These are phyloP conservation scores for Nematostella vectensis DNA, from an alignment of 92 coral and sea anemone species.

Conservation along the genomic window DNA sequence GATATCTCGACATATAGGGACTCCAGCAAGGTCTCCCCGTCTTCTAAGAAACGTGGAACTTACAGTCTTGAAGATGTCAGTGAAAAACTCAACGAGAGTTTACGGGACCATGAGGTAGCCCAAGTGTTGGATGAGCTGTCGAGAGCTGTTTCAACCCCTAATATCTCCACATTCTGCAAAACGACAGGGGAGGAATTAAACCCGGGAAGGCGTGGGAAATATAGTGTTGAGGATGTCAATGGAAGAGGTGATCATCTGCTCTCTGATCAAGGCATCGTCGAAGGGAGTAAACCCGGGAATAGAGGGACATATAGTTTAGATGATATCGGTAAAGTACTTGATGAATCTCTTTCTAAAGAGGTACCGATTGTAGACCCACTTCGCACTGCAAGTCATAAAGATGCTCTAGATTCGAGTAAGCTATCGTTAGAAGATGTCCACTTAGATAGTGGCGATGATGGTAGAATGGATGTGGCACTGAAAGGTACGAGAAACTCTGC, in stretches of 20 bases:
- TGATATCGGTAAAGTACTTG: slow-evolving; percentile 23
- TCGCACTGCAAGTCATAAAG: no score
- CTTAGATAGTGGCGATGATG: background rate
- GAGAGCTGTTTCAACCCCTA: background rate
- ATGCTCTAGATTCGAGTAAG: slow-evolving; percentile 4
- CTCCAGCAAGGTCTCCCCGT: background rate
- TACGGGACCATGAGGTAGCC: no score
- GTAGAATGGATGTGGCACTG: background rate
- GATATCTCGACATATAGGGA: background rate
- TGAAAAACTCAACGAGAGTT: no score
- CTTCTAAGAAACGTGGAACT: background rate
- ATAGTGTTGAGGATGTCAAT: background rate
- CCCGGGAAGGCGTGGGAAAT: background rate
- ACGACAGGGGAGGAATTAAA: background rate
- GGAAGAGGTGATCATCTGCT: no score
- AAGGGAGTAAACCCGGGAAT: no score
- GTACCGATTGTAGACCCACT: slow-evolving; percentile 2
- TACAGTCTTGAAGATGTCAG: background rate
- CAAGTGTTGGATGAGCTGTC: background rate
- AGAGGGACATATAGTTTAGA: slow-evolving; percentile 49
- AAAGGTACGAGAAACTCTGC: background rate
- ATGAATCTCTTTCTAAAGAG: background rate
- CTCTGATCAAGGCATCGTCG: no score
- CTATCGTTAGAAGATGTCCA: background rate
- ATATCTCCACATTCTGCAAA: background rate